Evolutionary conservation across 2,797 vertebrate species (phyloP).

Genomic region (Microcaecilia unicolor): DNA sequence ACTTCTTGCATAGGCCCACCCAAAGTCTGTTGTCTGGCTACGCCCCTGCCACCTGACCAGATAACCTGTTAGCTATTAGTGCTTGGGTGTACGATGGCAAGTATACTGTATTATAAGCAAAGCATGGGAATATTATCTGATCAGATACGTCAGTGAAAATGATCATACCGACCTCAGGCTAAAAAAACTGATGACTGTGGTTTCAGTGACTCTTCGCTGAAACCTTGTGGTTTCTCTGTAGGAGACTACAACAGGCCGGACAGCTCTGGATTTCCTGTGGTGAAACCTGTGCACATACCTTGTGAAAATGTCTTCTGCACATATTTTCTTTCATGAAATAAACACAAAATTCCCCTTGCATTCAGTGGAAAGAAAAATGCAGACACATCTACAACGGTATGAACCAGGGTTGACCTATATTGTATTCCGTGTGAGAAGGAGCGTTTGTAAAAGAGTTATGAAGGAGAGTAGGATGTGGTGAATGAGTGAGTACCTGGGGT

Average conservation of each 20-base stretch:
- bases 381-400: conserved; percentile 12
- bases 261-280: conserved; percentile 35
- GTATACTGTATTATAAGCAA: conserved; percentile 32
- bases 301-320: conserved; percentile 36
- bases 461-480: no score
- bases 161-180: conserved; percentile 14
- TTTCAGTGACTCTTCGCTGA: conserved; percentile 22
- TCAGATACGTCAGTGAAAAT: conserved; percentile 11
- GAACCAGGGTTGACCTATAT: no score
- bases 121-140: conserved; percentile 31
- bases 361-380: conserved; percentile 35
- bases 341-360: conserved; percentile 26
- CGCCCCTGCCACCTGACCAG: no score
- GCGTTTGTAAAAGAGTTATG: no score
- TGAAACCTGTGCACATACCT: conserved; percentile 45
- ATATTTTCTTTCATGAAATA: conserved; percentile 42
- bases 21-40: no score
- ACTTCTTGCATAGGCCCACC: no score
- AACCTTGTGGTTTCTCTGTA: conserved; percentile 38
- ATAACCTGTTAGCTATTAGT: conserved; percentile 3
- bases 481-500: no score
- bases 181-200: conserved; percentile 27
- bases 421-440: no score
- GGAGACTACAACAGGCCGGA: conserved; percentile 26
- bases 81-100: conserved; percentile 34